Base-by-base conservation (phyloP, 2,888 invertebrate species). In the Drosophila mettleri region DNA sequence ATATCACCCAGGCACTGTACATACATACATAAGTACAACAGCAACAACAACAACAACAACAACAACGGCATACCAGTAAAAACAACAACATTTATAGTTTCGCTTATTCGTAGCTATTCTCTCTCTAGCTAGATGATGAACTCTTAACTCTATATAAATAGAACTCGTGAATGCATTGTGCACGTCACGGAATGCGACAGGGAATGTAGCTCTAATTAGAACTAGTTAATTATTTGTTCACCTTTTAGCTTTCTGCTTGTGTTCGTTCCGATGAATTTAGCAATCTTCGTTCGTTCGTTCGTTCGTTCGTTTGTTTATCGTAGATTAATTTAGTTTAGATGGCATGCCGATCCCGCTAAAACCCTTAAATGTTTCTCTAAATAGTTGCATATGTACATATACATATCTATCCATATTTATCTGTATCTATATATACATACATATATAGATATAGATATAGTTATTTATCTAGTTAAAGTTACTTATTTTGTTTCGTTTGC, bases 181-280 rank as follows among this genome's bases (percentile, higher is more conserved):
- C 49, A 63, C 63, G 43, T 36, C 29, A n/a, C n/a, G 43, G 60
- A 60, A 63, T 63, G 61, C 63, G 18, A 55, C n/a, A 62, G 36
- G 55, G 36, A 45, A n/a, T 10, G 24, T 24, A 45, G 55, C 48
- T 18, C 48, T 18, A 24, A 34, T 3, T 55, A 24, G 57, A 57
- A 18, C 1, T 46, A 55, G 45, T n/a, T 36, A 18, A 34, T 33
- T 48, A 24, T 38, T 6, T 18, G 45, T 14, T 46, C 9, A 27
- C 3, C 22, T 18, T 55, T 16, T 31, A 20, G 7, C 29, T 53
- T 39, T 31, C 18, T 27, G 45, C 55, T 34, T 61, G 55, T 16
- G 45, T 24, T 48, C 43, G 24, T 34, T n/a, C n/a, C n/a, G n/a
- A n/a, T n/a, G n/a, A n/a, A n/a, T n/a, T n/a, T n/a, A n/a, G n/a